Percentiles rank a stretch among this genome's conserved stretches.
Evolutionary conservation across 1,140 invertebrate genomes (phyloP).

Genomic region (Triops longicaudatus): DNA sequence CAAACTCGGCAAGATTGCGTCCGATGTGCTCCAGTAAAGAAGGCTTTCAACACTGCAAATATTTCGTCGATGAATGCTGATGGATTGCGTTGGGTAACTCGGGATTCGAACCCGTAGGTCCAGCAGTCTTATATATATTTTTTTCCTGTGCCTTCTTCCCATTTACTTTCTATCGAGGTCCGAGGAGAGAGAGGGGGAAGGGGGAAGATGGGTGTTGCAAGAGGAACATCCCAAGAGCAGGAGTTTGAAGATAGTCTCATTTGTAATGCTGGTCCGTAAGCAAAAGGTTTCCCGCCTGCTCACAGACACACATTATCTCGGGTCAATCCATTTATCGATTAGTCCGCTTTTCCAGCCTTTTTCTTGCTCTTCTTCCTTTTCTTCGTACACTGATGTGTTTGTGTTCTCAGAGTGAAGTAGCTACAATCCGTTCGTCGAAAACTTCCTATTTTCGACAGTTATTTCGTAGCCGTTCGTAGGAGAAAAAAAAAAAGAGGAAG

Average conservation of each 20-base stretch:
- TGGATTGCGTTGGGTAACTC: neutral
- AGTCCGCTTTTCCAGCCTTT: neutral
- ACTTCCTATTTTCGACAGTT: too few species aligned
- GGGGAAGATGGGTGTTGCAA: neutral
- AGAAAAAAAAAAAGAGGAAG: too few species aligned
- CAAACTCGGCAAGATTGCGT: neutral
- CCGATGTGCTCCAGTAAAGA: neutral
- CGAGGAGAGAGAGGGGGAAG: neutral
- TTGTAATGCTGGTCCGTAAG: neutral
- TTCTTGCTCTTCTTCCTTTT: neutral
- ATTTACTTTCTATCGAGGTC: neutral
- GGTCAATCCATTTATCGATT: conserved; percentile 15
- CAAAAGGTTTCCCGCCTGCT: neutral
- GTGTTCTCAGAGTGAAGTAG: too few species aligned
- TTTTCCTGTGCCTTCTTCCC: neutral
- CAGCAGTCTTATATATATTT: neutral
- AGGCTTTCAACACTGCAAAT: conserved; percentile 1
- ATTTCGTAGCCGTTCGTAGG: too few species aligned
- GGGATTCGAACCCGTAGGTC: neutral
- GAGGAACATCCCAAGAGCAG: neutral
- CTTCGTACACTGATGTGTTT: too few species aligned
- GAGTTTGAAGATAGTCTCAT: neutral
- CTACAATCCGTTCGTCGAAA: too few species aligned
- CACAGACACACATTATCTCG: neutral
- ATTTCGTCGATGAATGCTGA: neutral